These are phyloP conservation scores for Azorinus chamasolen DNA, from an alignment of 2,888 invertebrate genomes.

Conservation along the genomic window DNA sequence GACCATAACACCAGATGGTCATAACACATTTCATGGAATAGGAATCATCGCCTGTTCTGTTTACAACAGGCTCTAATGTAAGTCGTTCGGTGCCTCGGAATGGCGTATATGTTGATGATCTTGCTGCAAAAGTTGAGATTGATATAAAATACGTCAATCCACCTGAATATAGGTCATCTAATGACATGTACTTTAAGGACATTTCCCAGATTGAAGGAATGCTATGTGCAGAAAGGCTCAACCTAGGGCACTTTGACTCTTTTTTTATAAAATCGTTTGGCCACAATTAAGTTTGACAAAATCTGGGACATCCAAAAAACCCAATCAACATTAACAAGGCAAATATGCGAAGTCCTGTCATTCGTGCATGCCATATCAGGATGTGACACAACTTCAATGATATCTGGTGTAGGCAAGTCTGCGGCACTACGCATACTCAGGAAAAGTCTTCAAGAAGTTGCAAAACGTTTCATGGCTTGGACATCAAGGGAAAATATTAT, in stretches of 20 bases:
- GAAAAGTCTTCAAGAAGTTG: background rate
- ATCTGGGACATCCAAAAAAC: no score
- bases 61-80: slow-evolving; percentile 29
- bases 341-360: slow-evolving; percentile 3
- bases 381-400: slow-evolving; percentile 59
- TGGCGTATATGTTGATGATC: slow-evolving; percentile 2
- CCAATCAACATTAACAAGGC: no score
- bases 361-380: slow-evolving; percentile 59
- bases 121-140: slow-evolving; percentile 20
- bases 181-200: background rate
- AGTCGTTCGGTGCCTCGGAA: slow-evolving; percentile 17
- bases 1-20: slow-evolving; percentile 72
- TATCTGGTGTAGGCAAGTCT: slow-evolving; percentile 48
- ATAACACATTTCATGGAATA: slow-evolving; percentile 64
- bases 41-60: slow-evolving; percentile 53
- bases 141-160: slow-evolving; percentile 19
- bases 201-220: background rate
- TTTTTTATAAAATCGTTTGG: slow-evolving; percentile 39
- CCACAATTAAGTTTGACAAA: background rate
- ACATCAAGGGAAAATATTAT: background rate
- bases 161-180: background rate
- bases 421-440: slow-evolving; percentile 12
- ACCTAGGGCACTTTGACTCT: slow-evolving; percentile 15
- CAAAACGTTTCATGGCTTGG: background rate
- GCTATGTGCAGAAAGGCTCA: background rate